These are phyloP conservation scores for Cavia aperea DNA, from an alignment of 2,113 vertebrate genomes.

Conservation along the genomic window DNA sequence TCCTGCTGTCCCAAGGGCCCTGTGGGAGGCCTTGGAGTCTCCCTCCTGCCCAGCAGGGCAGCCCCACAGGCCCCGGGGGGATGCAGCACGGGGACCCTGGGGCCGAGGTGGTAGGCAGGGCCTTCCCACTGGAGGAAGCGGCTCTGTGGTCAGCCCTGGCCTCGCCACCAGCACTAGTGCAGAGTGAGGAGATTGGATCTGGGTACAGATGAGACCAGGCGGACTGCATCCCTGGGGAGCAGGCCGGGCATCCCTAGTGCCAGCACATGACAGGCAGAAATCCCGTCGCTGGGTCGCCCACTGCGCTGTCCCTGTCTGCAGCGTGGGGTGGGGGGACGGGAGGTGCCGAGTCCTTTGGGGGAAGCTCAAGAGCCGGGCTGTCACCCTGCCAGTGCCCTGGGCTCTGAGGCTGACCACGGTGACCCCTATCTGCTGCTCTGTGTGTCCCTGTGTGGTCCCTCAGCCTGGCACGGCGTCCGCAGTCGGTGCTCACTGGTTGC, in stretches of 20 bases:
- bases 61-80: background rate
- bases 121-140: background rate
- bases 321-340: background rate
- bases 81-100: background rate
- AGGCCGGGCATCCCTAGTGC: background rate
- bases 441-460: background rate
- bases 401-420: background rate
- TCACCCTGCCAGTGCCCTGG: background rate
- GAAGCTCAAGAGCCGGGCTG: background rate
- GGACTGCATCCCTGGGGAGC: background rate
- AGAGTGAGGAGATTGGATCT: background rate
- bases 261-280: background rate
- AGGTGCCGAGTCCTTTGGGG: background rate
- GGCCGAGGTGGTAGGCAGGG: background rate
- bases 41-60: background rate
- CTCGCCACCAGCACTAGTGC: background rate
- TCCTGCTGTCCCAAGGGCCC: too few species aligned
- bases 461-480: rapidly evolving
- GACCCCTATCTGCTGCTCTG: background rate
- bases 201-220: background rate
- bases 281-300: background rate
- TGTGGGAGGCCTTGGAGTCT: background rate
- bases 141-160: background rate
- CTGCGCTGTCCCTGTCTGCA: background rate
- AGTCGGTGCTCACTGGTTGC: rapidly evolving